Evolutionary conservation across 2,797 vertebrate genomes (phyloP).

Genomic region (Galagoides demidoff): DNA sequence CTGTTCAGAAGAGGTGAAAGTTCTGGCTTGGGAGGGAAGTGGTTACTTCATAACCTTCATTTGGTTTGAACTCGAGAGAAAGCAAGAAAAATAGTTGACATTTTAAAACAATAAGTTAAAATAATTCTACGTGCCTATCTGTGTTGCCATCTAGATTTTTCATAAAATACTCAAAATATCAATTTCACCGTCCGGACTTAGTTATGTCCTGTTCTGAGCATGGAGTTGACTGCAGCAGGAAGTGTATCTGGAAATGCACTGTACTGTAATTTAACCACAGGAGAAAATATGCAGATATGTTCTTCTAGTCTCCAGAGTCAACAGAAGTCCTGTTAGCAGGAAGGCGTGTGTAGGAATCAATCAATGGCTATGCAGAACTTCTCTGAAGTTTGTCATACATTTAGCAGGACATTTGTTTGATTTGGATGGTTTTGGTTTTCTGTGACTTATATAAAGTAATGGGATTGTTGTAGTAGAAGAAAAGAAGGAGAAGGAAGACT

Average conservation of each 20-base stretch:
- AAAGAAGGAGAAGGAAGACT: not conserved
- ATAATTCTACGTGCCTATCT: not conserved
- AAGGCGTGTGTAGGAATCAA: not conserved
- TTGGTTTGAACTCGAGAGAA: constrained; percentile 63
- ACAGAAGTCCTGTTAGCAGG: not conserved
- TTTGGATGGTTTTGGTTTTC: not conserved
- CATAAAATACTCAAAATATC: constrained; percentile 1
- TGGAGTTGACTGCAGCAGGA: not conserved
- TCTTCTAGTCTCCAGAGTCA: not conserved
- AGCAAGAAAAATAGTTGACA: constrained; percentile 44
- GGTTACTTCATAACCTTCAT: constrained; percentile 67
- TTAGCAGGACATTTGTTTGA: not conserved
- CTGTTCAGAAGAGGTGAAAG: constrained; percentile 64
- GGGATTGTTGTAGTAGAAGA: not conserved
- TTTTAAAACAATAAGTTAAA: constrained; percentile 49
- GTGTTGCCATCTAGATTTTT: constrained; percentile 23
- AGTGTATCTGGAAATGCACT: not conserved
- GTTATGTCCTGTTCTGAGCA: not conserved
- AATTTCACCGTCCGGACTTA: not conserved
- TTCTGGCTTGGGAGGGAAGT: constrained; percentile 75
- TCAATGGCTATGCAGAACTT: not conserved
- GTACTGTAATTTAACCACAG: not conserved
- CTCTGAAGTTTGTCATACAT: not conserved
- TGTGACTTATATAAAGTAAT: not conserved
- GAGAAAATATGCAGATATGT: not conserved